phyloP scores from a whole-genome alignment of 2,113 vertebrate genomes.

The Zingel zingel region DNA sequence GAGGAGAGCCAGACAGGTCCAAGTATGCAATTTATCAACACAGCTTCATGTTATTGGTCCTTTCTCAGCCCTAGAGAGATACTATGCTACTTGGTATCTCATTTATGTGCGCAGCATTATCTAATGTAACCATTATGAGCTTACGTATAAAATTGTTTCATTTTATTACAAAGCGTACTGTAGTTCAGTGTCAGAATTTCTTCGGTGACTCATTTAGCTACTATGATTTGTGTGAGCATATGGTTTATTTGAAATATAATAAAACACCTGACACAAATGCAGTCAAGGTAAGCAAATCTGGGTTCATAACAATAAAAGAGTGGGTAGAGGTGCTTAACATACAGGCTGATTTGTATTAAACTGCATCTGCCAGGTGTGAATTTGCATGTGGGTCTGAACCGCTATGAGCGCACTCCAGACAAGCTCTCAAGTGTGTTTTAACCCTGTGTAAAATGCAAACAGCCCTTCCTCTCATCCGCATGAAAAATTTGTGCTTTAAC shows the following conservation, averaged over 20 bases:
- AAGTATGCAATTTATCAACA: conserved; percentile 59
- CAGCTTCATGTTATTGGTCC: conserved; percentile 42
- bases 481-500: conserved; percentile 70
- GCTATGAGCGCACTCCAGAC: conserved; percentile 22
- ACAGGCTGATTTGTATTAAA: conserved; percentile 58
- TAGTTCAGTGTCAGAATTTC: conserved; percentile 14
- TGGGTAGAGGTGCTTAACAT: conserved; percentile 1
- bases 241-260: conserved; percentile 51
- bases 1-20: conserved; percentile 54
- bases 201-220: conserved; percentile 31
- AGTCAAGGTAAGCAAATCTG: conserved; percentile 26
- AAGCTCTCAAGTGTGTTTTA: conserved; percentile 63
- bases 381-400: conserved; percentile 29
- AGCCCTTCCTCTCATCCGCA: conserved; percentile 41
- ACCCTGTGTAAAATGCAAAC: conserved; percentile 58
- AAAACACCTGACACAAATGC: conserved; percentile 37
- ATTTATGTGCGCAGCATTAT: conserved; percentile 36
- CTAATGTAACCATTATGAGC: conserved; percentile 44
- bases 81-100: conserved; percentile 10
- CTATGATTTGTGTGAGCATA: conserved; percentile 33
- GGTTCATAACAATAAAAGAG: conserved; percentile 37
- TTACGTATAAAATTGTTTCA: conserved; percentile 49
- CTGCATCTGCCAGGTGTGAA: conserved; percentile 31
- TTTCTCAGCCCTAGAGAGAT: conserved; percentile 29
- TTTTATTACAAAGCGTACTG: conserved; percentile 53